phyloP scores from a whole-genome alignment of 2,888 invertebrate genomes.

The Stenichneumon culpator region DNA sequence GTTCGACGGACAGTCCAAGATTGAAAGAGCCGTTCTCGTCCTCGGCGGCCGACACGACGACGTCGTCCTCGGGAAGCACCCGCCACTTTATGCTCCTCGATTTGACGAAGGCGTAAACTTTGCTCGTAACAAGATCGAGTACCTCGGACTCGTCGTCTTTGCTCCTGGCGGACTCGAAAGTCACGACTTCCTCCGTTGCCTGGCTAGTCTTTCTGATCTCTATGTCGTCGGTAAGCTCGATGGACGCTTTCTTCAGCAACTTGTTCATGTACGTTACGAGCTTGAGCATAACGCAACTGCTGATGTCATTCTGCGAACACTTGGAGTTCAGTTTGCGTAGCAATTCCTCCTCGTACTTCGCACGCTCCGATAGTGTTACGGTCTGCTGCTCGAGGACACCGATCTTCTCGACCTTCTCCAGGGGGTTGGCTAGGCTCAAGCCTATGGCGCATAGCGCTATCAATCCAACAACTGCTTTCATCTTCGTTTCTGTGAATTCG shows the following conservation, averaged over 20 bases:
- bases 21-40: conserved; percentile 90
- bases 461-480: conserved; percentile 77
- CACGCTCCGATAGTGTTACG: conserved; percentile 81
- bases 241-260: conserved; percentile 92
- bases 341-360: conserved; percentile 89
- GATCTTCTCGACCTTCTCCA: conserved; percentile 83
- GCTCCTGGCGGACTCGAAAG: conserved; percentile 88
- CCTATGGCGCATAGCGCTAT: conserved; percentile 74
- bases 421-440: conserved; percentile 78
- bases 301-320: conserved; percentile 92
- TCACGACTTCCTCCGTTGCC: conserved; percentile 87
- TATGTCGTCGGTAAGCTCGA: conserved; percentile 91
- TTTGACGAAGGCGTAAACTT: conserved; percentile 91
- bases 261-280: conserved; percentile 93
- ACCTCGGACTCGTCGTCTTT: conserved; percentile 87
- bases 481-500: conserved; percentile 69
- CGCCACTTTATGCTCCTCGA: conserved; percentile 93
- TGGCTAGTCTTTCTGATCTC: conserved; percentile 89
- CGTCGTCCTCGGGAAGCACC: conserved; percentile 91
- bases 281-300: conserved; percentile 94
- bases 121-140: conserved; percentile 89
- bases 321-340: conserved; percentile 91
- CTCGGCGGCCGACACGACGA: conserved; percentile 90
- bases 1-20: conserved; percentile 90
- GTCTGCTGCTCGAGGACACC: conserved; percentile 81